These are phyloP conservation scores for Otus sunia DNA, from an alignment of 2,113 vertebrate genomes.

Conservation along the genomic window DNA sequence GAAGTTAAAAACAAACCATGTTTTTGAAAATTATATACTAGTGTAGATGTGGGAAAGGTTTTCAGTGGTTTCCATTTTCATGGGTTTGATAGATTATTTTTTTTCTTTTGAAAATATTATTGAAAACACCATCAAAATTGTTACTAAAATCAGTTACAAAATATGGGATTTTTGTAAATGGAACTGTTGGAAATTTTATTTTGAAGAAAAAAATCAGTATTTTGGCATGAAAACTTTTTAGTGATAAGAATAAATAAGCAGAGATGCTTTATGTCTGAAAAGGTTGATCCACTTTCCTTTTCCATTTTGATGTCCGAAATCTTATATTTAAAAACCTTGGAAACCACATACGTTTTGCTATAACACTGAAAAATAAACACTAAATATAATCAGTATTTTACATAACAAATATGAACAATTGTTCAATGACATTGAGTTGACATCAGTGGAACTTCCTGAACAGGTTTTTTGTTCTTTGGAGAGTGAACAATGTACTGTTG, in stretches of 20 bases:
- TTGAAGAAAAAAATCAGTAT: not conserved
- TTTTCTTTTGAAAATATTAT: not conserved
- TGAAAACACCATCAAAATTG: not conserved
- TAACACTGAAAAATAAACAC: not conserved
- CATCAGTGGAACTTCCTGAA: not conserved
- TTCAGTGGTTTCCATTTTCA: not conserved
- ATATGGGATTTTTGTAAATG: not conserved
- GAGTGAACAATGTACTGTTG: accelerated
- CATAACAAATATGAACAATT: not conserved
- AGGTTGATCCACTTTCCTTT: not conserved
- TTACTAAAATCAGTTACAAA: not conserved
- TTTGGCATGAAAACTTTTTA: not conserved
- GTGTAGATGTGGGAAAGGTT: not conserved
- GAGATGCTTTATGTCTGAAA: not conserved
- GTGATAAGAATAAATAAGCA: not conserved
- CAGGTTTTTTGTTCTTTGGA: not conserved
- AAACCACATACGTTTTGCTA: not conserved
- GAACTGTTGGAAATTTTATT: not conserved
- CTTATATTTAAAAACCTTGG: not conserved
- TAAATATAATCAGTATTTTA: not conserved
- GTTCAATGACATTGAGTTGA: not conserved
- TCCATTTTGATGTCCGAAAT: not conserved
- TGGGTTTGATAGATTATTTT: not conserved
- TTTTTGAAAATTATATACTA: not conserved
- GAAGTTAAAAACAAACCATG: not conserved